These are phyloP conservation scores for Eudasyphora cyanicolor DNA, from an alignment of 2,888 invertebrate genomes.

Conservation along the genomic window DNA sequence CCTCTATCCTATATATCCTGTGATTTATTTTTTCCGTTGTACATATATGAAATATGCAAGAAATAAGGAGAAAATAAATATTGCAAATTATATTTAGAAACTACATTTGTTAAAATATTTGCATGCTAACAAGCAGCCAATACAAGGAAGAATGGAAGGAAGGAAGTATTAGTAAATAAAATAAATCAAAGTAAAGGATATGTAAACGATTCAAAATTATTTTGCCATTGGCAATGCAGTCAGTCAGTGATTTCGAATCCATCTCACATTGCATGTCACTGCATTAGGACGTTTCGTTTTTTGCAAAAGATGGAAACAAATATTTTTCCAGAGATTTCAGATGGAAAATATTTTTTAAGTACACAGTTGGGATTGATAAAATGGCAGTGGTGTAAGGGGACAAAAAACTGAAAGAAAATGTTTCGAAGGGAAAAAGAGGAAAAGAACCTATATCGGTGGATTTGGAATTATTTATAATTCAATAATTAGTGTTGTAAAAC, in stretches of 20 bases:
- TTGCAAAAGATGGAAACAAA: background rate
- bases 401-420: too few species aligned
- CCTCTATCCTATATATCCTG: background rate
- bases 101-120: background rate
- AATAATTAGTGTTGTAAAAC: too few species aligned
- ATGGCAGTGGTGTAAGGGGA: too few species aligned
- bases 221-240: background rate
- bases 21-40: background rate
- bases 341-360: background rate
- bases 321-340: background rate
- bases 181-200: conserved; percentile 21
- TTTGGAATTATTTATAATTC: too few species aligned
- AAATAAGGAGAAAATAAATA: conserved; percentile 45
- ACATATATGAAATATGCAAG: background rate
- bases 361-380: background rate
- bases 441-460: too few species aligned
- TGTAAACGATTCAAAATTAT: background rate
- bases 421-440: too few species aligned
- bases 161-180: background rate
- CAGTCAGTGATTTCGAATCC: background rate
- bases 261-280: background rate
- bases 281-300: background rate
- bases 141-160: background rate
- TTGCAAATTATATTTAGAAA: conserved; percentile 51
- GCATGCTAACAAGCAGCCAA: background rate